Percentiles rank a stretch among this genome's conserved stretches.
These are phyloP conservation scores for Nettapus auritus DNA, from an alignment of 2,113 vertebrate genomes.

Conservation along the genomic window DNA sequence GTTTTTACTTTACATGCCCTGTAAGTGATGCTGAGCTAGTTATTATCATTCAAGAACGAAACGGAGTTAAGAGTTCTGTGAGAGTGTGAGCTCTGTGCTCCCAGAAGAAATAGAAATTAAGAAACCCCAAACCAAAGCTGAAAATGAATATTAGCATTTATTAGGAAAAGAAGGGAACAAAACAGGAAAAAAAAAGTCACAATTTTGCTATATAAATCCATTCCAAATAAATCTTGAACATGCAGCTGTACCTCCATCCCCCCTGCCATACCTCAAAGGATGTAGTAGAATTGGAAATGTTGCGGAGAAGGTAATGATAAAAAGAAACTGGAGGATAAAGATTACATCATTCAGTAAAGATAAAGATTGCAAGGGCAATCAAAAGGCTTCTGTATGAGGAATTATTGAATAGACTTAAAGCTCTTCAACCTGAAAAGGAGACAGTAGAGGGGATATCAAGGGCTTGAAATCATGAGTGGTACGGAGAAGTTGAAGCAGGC, in stretches of 20 bases:
- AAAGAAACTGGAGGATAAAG: neutral
- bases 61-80: neutral
- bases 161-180: slow-evolving; percentile 24
- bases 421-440: neutral
- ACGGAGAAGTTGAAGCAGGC: neutral
- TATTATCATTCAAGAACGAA: neutral
- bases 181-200: neutral
- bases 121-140: neutral
- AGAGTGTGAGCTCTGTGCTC: neutral
- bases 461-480: neutral
- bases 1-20: neutral
- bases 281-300: neutral
- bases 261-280: slow-evolving; percentile 23
- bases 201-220: neutral
- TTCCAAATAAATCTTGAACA: slow-evolving; percentile 29
- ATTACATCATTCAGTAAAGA: slow-evolving; percentile 7
- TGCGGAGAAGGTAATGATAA: neutral
- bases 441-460: neutral
- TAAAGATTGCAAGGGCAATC: slow-evolving; percentile 35
- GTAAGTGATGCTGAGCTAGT: neutral
- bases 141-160: neutral
- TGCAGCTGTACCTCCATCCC: neutral
- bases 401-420: slow-evolving; percentile 23
- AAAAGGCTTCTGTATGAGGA: slow-evolving; percentile 25
- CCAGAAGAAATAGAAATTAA: neutral